Evolutionary conservation across 2,888 invertebrate genomes (phyloP).

Genomic region (Nomada fabriciana): DNA sequence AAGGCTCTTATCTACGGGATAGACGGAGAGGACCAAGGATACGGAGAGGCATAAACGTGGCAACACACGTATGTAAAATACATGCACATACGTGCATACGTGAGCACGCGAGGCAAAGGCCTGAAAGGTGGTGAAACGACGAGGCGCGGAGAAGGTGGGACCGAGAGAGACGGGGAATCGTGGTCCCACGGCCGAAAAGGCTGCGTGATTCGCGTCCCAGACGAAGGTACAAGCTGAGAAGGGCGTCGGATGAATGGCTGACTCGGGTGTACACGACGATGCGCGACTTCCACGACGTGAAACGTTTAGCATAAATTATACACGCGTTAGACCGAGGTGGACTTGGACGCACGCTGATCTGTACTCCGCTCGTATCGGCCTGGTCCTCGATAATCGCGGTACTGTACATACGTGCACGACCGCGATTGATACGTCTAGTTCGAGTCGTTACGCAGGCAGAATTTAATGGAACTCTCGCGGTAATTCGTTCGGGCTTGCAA

Average conservation of each 20-base stretch:
- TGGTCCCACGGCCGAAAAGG: constrained; percentile 79
- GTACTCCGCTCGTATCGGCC: neutral
- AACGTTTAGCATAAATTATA: constrained; percentile 77
- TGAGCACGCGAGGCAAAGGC: neutral
- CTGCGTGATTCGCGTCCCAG: constrained; percentile 79
- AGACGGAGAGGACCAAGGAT: constrained; percentile 35
- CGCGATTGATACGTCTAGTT: too few relatives aligned
- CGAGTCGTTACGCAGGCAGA: too few relatives aligned
- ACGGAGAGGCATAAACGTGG: constrained; percentile 45
- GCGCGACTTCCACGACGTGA: constrained; percentile 71
- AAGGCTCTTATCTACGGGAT: constrained; percentile 24
- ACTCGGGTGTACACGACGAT: constrained; percentile 63
- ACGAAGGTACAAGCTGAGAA: constrained; percentile 70
- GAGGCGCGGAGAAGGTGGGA: constrained; percentile 65
- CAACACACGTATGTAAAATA: neutral
- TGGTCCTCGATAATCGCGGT: too few relatives aligned
- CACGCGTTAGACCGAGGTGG: constrained; percentile 46
- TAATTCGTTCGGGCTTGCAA: too few relatives aligned
- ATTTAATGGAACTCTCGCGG: too few relatives aligned
- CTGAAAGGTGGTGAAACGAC: constrained; percentile 41
- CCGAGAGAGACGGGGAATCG: constrained; percentile 65
- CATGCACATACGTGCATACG: neutral
- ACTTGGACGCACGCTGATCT: constrained; percentile 29
- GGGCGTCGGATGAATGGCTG: constrained; percentile 67
- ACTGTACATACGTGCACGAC: too few relatives aligned